Conservation (phyloP, 2,797 vertebrate species). For the Acipenser oxyrinchus region DNA sequence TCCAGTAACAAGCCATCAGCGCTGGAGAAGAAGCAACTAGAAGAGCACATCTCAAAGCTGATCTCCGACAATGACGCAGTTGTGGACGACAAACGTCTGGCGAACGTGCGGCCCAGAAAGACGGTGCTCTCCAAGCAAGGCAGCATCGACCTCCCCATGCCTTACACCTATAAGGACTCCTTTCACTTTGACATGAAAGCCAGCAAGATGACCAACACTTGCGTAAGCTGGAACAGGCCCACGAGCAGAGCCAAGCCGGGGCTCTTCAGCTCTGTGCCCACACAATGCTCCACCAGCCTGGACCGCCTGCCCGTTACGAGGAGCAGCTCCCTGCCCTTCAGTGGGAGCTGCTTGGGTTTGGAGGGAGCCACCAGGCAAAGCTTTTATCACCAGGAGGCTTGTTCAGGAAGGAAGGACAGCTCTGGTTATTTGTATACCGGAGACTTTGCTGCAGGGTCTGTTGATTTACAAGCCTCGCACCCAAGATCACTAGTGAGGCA, state of each 20-base stretch:
- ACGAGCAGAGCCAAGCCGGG: constrained; percentile 54
- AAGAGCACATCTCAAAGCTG: constrained; percentile 82
- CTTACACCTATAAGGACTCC: constrained; percentile 91
- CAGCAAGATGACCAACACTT: constrained; percentile 51
- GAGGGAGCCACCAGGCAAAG: constrained; percentile 38
- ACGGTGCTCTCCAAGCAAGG: constrained; percentile 88
- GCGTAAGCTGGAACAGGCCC: constrained; percentile 42
- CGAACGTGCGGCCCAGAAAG: constrained; percentile 85
- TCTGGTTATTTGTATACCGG: constrained; percentile 48
- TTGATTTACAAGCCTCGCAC: constrained; percentile 61
- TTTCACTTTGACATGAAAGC: constrained; percentile 91
- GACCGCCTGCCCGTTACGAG: constrained; percentile 73
- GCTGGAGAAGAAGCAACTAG: constrained; percentile 72
- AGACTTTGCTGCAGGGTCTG: constrained; percentile 43
- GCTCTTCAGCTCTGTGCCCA: constrained; percentile 77
- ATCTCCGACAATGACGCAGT: constrained; percentile 89
- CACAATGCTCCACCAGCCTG: constrained; percentile 59
- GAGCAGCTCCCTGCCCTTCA: constrained; percentile 84
- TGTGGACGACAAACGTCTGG: constrained; percentile 81
- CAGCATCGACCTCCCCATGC: constrained; percentile 92
- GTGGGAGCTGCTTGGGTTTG: constrained; percentile 49
- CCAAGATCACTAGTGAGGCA: constrained; percentile 85
- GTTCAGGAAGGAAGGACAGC: constrained; percentile 44
- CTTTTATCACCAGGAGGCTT: constrained; percentile 35
- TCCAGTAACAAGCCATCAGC: constrained; percentile 34